phyloP scores from a whole-genome alignment of 1,140 invertebrate genomes.

The Lepeophtheirus salmonis region DNA sequence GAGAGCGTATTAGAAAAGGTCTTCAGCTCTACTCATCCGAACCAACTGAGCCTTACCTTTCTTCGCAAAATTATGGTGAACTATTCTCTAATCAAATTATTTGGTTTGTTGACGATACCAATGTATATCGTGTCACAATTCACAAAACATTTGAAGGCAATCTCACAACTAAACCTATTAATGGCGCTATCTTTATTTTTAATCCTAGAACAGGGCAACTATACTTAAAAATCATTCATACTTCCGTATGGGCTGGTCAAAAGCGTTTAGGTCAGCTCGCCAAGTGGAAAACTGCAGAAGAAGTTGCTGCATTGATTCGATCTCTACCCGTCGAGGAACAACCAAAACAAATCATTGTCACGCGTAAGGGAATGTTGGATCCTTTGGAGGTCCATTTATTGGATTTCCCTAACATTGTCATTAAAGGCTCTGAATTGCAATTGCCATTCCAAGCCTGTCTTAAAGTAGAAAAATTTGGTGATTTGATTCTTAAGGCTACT shows the following conservation, averaged over 20 bases:
- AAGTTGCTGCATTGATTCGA: constrained; percentile 96
- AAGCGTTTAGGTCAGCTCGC: constrained; percentile 83
- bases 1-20: constrained; percentile 93
- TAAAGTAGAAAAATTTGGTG: constrained; percentile 98
- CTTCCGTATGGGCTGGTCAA: constrained; percentile 96
- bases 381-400: constrained; percentile 92
- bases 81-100: constrained; percentile 99
- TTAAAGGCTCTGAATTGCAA: constrained; percentile 96
- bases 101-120: constrained; percentile 99
- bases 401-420: constrained; percentile 99
- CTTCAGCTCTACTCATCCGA: constrained; percentile 95
- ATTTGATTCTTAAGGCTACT: constrained; percentile 94
- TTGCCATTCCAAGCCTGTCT: constrained; percentile 97
- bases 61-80: constrained; percentile 98
- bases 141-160: constrained; percentile 99
- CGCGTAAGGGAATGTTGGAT: constrained; percentile 97
- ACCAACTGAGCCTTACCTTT: constrained; percentile 95
- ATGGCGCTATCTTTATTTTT: constrained; percentile 99
- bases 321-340: constrained; percentile 98
- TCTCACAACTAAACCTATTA: constrained; percentile 97
- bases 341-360: constrained; percentile 98
- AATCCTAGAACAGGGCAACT: constrained; percentile 98
- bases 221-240: constrained; percentile 99
- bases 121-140: constrained; percentile 97
- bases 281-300: constrained; percentile 99